These are phyloP conservation scores for Noturus placidus DNA, from an alignment of 2,113 vertebrate species.

Conservation along the genomic window DNA sequence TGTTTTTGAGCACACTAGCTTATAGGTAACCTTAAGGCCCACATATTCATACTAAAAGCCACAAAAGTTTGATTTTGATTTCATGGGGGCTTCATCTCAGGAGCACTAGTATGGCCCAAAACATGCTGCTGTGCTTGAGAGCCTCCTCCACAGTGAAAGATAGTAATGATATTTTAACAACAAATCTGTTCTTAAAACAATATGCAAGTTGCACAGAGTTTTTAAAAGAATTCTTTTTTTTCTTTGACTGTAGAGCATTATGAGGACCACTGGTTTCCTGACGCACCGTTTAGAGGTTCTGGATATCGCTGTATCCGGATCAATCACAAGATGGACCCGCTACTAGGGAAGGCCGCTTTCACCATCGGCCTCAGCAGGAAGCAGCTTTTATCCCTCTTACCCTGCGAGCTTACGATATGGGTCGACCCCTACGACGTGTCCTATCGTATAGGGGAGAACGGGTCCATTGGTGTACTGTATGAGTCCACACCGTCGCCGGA, in stretches of 20 bases:
- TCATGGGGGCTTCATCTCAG: not conserved
- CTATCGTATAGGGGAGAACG: slow-evolving; percentile 77
- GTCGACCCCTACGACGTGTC: slow-evolving; percentile 78
- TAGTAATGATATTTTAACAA: not conserved
- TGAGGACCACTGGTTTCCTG: slow-evolving; percentile 76
- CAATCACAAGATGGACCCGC: slow-evolving; percentile 78
- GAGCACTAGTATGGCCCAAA: not conserved
- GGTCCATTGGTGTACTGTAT: slow-evolving; percentile 78
- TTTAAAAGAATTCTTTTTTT: not conserved
- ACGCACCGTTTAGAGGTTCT: slow-evolving; percentile 72
- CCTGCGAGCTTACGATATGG: slow-evolving; percentile 78
- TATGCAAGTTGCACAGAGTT: not conserved
- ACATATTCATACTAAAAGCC: too few relatives aligned
- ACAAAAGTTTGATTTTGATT: too few relatives aligned
- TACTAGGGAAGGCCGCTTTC: slow-evolving; percentile 72
- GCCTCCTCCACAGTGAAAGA: not conserved
- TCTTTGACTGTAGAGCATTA: slow-evolving; percentile 71
- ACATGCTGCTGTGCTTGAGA: not conserved
- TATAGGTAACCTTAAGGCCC: too few relatives aligned
- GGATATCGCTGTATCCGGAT: slow-evolving; percentile 78
- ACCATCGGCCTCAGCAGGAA: slow-evolving; percentile 71
- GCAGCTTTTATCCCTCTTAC: slow-evolving; percentile 74
- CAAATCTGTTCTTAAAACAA: not conserved
- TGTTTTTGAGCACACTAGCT: too few relatives aligned
- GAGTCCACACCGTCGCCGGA: slow-evolving; percentile 60